Evolutionary conservation across 2,888 invertebrate genomes (phyloP), one percentile per base, ranked within the genome.

Genomic region (Cataglyphis livida): DNA sequence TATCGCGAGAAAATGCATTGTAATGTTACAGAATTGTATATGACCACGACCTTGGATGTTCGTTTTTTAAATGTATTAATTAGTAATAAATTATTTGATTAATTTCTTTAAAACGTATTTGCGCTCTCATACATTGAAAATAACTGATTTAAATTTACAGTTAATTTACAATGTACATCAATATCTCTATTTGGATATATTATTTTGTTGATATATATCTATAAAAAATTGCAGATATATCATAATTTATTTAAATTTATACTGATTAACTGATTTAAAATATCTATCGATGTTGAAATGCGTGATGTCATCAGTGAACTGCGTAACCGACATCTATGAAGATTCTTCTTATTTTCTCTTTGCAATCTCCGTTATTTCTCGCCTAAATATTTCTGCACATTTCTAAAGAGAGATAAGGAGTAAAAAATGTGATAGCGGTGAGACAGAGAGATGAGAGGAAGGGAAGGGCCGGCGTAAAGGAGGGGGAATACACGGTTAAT

Each of bases 401-500:
- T 61, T 79, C 35, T 79, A 35, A 75, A 57, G 32, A 44, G 44
- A 78, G 51, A 54, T 74, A 81, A 74, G 38, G 15, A 81, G 51
- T 74, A 18, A 51, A 74, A 81, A 71, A 74, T 74, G 51, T 38
- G 68, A 64, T 68, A 57, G 38, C 10, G 51, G 81, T 83, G 78
- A 89, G 85, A 85, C 84, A 75, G 83, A 73, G 71, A 84, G 82
- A 54, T 70, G 81, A 44, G 82, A 57, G 54, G 75, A 32, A 64
- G 84, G 54, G 78, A 84, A 84, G 84, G 79, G 66, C 41, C 81
- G 48, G 48, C 64, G 82, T 79, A 71, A 84, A 64, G 83, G 85
- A 87, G 86, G 84, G 85, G 89, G 87, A 84, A 82, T 85, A 84
- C 81, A 82, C 89, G 90, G 87, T 92, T 92, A 93, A 95, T 95